Conservation (phyloP, 2,797 vertebrate species). For the Pangasius larnaudii region DNA sequence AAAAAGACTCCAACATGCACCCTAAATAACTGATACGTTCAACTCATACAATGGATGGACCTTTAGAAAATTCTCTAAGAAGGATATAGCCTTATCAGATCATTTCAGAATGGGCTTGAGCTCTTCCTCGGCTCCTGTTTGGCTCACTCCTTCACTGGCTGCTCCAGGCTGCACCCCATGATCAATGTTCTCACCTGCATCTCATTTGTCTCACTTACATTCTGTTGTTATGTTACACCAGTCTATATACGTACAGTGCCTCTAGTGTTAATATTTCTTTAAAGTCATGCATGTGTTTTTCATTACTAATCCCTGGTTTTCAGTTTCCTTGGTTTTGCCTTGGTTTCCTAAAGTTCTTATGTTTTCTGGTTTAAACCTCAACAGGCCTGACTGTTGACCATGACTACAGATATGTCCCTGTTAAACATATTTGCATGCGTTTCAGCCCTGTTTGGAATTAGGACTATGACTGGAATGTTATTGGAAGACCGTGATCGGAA, state of each 20-base stretch:
- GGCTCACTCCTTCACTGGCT: neutral
- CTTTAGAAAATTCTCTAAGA: neutral
- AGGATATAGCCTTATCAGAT: neutral
- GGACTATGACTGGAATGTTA: conserved; percentile 18
- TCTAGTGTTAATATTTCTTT: conserved; percentile 17
- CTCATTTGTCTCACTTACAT: conserved; percentile 33
- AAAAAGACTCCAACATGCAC: neutral
- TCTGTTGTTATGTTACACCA: neutral
- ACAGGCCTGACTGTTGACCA: neutral
- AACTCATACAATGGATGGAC: neutral
- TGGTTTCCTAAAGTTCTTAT: neutral
- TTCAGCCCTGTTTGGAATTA: neutral
- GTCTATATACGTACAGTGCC: conserved; percentile 31
- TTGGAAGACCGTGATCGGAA: neutral
- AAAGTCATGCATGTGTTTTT: conserved; percentile 40
- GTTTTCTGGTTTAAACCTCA: conserved; percentile 12
- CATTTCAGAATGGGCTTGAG: neutral
- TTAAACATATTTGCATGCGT: neutral
- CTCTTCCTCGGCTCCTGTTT: neutral
- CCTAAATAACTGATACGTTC: neutral
- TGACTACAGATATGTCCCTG: neutral
- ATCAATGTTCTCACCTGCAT: conserved; percentile 21
- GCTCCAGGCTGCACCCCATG: neutral
- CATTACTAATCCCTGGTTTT: conserved; percentile 27
- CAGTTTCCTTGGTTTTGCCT: conserved; percentile 16